Conservation (phyloP, 2,888 invertebrate species). For the Netelia melanura region DNA sequence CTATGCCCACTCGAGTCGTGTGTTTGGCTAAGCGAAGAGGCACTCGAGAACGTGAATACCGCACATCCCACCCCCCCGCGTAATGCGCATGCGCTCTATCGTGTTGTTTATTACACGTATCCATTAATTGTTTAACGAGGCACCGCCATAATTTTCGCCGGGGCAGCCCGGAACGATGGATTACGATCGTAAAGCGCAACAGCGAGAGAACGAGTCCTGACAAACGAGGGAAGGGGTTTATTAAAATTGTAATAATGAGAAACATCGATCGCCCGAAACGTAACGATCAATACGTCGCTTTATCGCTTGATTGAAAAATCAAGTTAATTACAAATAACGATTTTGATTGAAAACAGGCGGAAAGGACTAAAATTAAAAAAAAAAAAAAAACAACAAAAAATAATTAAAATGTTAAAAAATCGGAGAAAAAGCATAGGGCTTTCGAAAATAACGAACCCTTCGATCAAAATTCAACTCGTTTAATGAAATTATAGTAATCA, state of each 20-base stretch:
- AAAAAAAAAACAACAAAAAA: no score
- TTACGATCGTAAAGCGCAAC: no score
- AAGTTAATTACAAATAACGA: background rate
- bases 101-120: conserved; percentile 75
- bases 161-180: background rate
- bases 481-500: conserved; percentile 33
- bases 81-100: conserved; percentile 17
- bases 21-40: conserved; percentile 81
- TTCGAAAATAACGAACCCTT: no score
- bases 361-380: no score
- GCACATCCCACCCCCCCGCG: background rate
- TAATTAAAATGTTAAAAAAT: no score
- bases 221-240: background rate
- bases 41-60: conserved; percentile 71
- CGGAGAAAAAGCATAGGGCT: no score
- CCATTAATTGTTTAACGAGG: conserved; percentile 75
- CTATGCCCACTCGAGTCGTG: conserved; percentile 69
- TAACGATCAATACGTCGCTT: background rate
- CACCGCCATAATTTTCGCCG: conserved; percentile 62
- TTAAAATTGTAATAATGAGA: background rate
- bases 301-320: no score
- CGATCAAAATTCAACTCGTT: conserved; percentile 7
- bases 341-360: background rate
- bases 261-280: background rate
- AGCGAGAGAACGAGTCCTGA: no score